Percentiles rank a stretch among this genome's conserved stretches.
Conservation (phyloP, 2,888 invertebrate genomes). For the Sepioteuthis lessoniana region DNA sequence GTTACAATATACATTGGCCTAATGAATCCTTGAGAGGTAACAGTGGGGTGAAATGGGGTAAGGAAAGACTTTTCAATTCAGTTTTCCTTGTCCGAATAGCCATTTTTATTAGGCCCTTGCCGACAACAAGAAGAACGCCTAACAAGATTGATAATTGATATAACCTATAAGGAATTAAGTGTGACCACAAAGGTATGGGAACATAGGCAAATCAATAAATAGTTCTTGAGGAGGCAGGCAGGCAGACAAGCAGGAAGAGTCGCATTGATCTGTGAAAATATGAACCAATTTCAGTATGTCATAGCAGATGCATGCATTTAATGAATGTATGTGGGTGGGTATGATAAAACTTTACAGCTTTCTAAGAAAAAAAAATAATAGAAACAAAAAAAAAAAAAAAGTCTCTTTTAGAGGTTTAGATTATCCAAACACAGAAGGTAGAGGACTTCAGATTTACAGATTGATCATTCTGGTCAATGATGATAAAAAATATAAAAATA, state of each 20-base stretch:
- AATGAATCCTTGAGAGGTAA: conserved; percentile 23
- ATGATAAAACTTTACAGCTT: neutral
- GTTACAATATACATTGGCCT: neutral
- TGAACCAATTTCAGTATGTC: conserved; percentile 14
- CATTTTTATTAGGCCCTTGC: conserved; percentile 33
- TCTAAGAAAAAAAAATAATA: neutral
- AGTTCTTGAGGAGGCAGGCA: neutral
- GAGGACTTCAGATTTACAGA: neutral
- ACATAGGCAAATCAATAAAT: neutral
- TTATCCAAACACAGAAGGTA: neutral
- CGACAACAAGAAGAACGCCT: conserved; percentile 17
- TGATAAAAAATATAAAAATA: neutral
- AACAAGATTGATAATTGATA: conserved; percentile 33
- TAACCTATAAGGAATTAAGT: conserved; percentile 33
- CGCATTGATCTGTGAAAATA: conserved; percentile 1
- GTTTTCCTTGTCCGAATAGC: neutral
- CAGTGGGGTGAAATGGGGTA: neutral
- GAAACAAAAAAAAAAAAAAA: neutral
- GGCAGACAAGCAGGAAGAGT: neutral
- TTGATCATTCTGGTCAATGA: neutral
- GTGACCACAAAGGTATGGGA: neutral
- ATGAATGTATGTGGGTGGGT: neutral
- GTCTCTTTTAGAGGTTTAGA: neutral
- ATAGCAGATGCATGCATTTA: neutral
- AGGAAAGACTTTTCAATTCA: neutral